Base-by-base conservation (phyloP, 2,888 invertebrate genomes). In the Sphaeridia pumilis region DNA sequence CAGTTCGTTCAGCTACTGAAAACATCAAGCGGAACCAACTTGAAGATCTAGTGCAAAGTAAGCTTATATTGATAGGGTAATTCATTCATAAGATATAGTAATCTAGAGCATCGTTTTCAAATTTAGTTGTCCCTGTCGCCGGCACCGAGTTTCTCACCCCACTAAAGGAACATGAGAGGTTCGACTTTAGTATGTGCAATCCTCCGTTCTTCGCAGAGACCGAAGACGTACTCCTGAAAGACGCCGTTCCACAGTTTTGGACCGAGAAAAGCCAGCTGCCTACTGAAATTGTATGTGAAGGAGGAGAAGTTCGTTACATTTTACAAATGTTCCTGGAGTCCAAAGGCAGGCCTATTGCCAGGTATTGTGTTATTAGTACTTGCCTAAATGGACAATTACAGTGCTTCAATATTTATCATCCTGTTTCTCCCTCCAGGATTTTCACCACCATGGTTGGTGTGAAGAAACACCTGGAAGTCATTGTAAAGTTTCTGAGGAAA, bases 401-500 rank as follows among this genome's bases (percentile, higher is more conserved):
- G n/a, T n/a, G n/a, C n/a, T n/a, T n/a, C n/a, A n/a, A n/a, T n/a
- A n/a, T n/a, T n/a, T n/a, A n/a, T n/a, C n/a, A n/a, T n/a, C n/a
- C n/a, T n/a, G n/a, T n/a, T n/a, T n/a, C n/a, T n/a, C n/a, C 57
- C 51, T 52, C 26, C 69, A 88, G 86, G 67, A 78, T 97, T 58
- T 95, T 82, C 67, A 87, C 89, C 5, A 84, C 87, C 43, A 92
- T 97, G 92, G 71, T 95, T 58, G 97, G 95, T 0, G 85, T 87
- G 68, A 94, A 92, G 72, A 78, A 76, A 50, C 88, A 82, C 70
- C 70, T 92, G 56, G 72, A 75, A 31, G 75, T 76, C 57, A 71
- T 95, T 56, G 74, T 81, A 65, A 73, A 78, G 61, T 73, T 79
- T 47, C 70, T 93, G 12, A 72, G 76, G 61, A 72, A 72, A 42